Base-by-base conservation (phyloP, 2,113 vertebrate genomes). In the Nerophis ophidion region DNA sequence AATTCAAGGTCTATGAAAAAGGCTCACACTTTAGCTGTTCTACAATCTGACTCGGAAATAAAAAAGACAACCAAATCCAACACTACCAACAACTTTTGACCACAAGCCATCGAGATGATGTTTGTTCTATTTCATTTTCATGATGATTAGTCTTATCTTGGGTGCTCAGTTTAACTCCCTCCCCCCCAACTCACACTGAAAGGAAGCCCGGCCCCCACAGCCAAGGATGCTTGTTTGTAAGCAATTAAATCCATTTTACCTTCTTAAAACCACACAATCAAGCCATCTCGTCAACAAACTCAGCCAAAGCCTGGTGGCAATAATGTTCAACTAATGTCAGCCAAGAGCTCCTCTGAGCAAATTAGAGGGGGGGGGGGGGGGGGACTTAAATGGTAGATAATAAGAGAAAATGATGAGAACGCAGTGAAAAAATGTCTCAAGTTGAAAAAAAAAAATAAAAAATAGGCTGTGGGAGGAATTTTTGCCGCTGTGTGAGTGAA, bases 111-210 rank as follows among this genome's bases (percentile, higher is more conserved):
- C 12, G 14, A 11, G 86, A 90, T 91, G 89, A 91, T 83, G 74
- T 83, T 88, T 88, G 87, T 88, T 88, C 85, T 88, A 79, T 83
- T 87, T 89, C 84, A 89, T 90, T 90, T 90, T 85, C 86, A 86
- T 87, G 86, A 87, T 89, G 87, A 90, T 90, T 82, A 81, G 81
- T 72, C 85, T 88, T 90, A 90, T 91, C 74, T 75, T 74, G 79
- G 82, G 79, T 79, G 80, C 83, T 76, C 80, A 76, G 74, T 88
- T 86, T 85, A 88, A 86, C 83, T 76, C 50, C 26, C 49, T 19
- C 49, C 49, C n/a, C n/a, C n/a, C n/a, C n/a, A n/a, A n/a, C n/a
- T n/a, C n/a, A n/a, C n/a, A n/a, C 19, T 12, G 44, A 75, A 76
- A 33, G 14, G 26, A 50, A 50, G 4, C 17, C 16, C 6, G 10